These are phyloP conservation scores for Nemotelus pantherinus DNA, from an alignment of 2,888 invertebrate species.

Conservation along the genomic window DNA sequence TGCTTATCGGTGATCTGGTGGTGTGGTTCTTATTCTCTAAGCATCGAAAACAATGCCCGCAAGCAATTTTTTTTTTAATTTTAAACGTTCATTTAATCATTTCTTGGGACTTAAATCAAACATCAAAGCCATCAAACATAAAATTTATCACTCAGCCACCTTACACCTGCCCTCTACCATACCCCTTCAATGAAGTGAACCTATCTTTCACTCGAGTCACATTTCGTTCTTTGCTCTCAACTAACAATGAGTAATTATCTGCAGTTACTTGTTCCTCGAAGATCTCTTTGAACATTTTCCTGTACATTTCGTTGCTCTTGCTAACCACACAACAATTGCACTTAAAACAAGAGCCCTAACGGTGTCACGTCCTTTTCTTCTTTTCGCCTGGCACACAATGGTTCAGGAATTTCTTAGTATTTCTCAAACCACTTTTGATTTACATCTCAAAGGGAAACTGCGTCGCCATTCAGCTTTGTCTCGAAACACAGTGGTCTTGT, in stretches of 20 bases:
- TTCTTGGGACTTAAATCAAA: too few species aligned
- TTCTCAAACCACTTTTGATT: conserved; percentile 21
- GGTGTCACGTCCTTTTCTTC: conserved; percentile 31
- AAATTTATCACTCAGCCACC: too few species aligned
- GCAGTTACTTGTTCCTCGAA: conserved; percentile 16
- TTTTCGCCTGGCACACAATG: neutral
- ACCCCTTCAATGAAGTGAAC: too few species aligned
- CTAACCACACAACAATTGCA: conserved; percentile 16
- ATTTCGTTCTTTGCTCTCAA: neutral
- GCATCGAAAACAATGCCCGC: too few species aligned
- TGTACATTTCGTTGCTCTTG: neutral
- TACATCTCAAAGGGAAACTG: conserved; percentile 22
- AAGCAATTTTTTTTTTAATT: too few species aligned
- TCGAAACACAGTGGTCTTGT: too few species aligned
- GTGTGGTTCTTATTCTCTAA: too few species aligned
- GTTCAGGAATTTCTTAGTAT: conserved; percentile 16
- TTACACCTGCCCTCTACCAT: too few species aligned
- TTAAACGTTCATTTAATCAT: too few species aligned
- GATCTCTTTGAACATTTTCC: neutral
- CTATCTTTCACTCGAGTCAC: neutral
- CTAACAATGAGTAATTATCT: conserved; percentile 19
- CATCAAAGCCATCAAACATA: too few species aligned
- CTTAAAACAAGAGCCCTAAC: conserved; percentile 27
- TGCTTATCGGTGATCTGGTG: too few species aligned
- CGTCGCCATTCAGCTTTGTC: neutral